These are phyloP conservation scores for Pollimyrus isidori DNA, from an alignment of 2,113 vertebrate species.

Conservation along the genomic window DNA sequence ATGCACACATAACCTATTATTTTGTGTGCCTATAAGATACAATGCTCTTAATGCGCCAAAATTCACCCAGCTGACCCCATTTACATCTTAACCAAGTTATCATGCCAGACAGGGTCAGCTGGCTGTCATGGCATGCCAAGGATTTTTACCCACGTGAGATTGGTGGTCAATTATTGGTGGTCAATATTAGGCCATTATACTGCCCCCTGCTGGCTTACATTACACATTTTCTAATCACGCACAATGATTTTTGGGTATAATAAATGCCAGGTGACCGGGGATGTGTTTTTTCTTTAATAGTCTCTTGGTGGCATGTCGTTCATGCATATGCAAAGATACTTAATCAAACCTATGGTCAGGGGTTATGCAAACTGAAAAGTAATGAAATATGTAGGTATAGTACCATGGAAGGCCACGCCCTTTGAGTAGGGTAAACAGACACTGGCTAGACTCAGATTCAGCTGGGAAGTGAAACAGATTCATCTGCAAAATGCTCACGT, in stretches of 20 bases:
- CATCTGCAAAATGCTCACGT: neutral
- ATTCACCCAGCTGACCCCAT: neutral
- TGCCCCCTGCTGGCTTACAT: neutral
- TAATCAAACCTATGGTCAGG: neutral
- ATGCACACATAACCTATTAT: neutral
- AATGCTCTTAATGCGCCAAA: neutral
- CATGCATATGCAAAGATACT: neutral
- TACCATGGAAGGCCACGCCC: neutral
- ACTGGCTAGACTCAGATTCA: neutral
- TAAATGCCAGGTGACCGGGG: neutral
- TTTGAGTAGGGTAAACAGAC: neutral
- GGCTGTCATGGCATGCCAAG: neutral
- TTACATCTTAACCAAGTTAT: neutral
- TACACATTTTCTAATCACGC: neutral
- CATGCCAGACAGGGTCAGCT: neutral
- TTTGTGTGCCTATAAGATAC: neutral
- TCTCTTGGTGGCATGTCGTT: neutral
- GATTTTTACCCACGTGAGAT: neutral
- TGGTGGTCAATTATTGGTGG: neutral
- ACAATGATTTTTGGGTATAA: neutral
- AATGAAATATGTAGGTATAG: neutral
- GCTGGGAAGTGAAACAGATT: neutral
- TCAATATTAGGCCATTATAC: neutral
- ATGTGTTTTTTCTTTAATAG: neutral
- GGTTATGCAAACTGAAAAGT: neutral